phyloP scores from a whole-genome alignment of 2,797 vertebrate species.

The Sparus aurata region DNA sequence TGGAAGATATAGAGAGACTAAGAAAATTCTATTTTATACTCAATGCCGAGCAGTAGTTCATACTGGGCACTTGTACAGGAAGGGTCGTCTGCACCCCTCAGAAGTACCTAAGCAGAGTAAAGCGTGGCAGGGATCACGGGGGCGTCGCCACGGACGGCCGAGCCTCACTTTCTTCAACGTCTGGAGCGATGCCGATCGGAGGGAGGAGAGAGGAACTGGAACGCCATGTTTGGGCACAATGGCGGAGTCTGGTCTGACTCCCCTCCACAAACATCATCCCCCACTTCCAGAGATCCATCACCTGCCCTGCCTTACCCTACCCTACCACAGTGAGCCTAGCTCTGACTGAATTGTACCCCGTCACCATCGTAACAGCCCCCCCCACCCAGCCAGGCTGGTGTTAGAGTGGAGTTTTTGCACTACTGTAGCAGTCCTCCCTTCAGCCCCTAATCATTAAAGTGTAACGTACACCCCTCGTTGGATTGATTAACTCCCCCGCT shows the following conservation, averaged over 20 bases:
- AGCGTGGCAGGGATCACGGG: slow-evolving; percentile 28
- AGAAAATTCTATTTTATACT: slow-evolving; percentile 40
- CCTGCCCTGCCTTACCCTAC: not conserved
- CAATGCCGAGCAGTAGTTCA: slow-evolving; percentile 66
- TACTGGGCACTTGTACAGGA: slow-evolving; percentile 48
- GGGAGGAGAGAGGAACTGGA: slow-evolving; percentile 47
- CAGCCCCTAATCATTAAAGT: slow-evolving; percentile 25
- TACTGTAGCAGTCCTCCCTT: slow-evolving; percentile 67
- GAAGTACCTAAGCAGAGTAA: slow-evolving; percentile 35
- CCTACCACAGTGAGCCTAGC: slow-evolving; percentile 57
- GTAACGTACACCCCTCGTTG: slow-evolving; percentile 5
- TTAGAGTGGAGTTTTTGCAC: slow-evolving; percentile 79
- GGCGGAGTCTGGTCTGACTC: slow-evolving; percentile 50
- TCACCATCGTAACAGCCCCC: slow-evolving; percentile 12
- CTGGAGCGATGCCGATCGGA: slow-evolving; percentile 17
- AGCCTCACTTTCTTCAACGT: slow-evolving; percentile 32
- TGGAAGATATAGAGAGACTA: slow-evolving; percentile 44
- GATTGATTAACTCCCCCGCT: slow-evolving; percentile 12
- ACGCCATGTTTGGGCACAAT: slow-evolving; percentile 28
- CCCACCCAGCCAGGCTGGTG: slow-evolving; percentile 69
- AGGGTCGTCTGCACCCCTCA: slow-evolving; percentile 25
- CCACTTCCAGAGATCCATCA: slow-evolving; percentile 31
- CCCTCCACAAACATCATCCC: slow-evolving; percentile 30
- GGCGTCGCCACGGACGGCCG: slow-evolving; percentile 30
- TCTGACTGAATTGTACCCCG: slow-evolving; percentile 42